Conservation (phyloP, 2,888 invertebrate species). For the Tachina lurida region DNA sequence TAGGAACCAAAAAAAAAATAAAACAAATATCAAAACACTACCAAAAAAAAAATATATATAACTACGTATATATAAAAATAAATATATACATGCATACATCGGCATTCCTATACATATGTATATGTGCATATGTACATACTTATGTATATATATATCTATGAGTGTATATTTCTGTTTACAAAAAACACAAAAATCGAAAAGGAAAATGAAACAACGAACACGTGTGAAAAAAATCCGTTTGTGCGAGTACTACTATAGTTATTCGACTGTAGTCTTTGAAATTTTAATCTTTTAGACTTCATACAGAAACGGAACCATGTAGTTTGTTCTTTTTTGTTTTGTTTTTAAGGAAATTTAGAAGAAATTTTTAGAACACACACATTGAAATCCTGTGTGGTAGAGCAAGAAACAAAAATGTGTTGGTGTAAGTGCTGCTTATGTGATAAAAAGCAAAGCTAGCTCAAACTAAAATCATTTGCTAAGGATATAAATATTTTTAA, state of each 20-base stretch:
- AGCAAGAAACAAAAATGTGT: neutral
- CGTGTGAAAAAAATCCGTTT: neutral
- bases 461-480: too few relatives aligned
- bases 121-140: too few relatives aligned
- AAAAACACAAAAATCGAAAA: neutral
- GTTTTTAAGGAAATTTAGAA: constrained; percentile 31
- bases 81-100: neutral
- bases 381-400: neutral
- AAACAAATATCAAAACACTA: constrained; percentile 72
- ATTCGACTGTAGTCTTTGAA: constrained; percentile 3
- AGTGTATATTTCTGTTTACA: neutral
- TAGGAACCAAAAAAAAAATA: constrained; percentile 73
- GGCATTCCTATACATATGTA: too few relatives aligned
- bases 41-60: constrained; percentile 30
- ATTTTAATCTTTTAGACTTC: constrained; percentile 18
- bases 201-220: constrained; percentile 3
- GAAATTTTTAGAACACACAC: constrained; percentile 3
- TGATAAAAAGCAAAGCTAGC: constrained; percentile 2
- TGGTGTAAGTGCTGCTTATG: neutral
- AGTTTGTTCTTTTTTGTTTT: neutral
- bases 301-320: constrained; percentile 8
- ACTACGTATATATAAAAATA: neutral
- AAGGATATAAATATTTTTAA: neutral
- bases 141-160: neutral
- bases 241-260: neutral